Evolutionary conservation across 2,113 vertebrate species (phyloP).

Genomic region (Pitta sordida): DNA sequence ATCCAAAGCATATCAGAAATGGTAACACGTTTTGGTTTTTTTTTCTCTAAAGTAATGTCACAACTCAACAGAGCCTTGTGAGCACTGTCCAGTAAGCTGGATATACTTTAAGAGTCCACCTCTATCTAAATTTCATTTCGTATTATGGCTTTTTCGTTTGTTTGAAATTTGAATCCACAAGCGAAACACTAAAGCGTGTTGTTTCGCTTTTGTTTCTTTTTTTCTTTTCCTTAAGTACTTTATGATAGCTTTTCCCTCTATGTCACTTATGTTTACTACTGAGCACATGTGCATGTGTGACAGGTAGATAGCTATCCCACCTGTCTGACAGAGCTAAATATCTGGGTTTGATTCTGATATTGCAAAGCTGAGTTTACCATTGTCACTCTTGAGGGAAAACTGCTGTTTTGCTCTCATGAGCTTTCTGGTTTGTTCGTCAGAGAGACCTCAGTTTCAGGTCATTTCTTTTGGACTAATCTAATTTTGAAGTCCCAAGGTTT

Average conservation of each 20-base stretch:
- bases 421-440: neutral
- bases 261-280: neutral
- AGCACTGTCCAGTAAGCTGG: neutral
- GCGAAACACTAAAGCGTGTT: neutral
- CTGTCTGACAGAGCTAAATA: neutral
- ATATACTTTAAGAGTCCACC: neutral
- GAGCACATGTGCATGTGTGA: neutral
- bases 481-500: neutral
- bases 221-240: neutral
- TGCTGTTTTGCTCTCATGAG: neutral
- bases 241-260: neutral
- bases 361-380: neutral
- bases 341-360: neutral
- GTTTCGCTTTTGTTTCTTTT: neutral
- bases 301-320: neutral
- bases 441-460: neutral
- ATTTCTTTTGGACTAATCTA: neutral
- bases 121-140: neutral
- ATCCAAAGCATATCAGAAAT: neutral
- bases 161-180: neutral
- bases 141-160: neutral
- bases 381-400: neutral
- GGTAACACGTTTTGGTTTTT: neutral
- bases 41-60: neutral
- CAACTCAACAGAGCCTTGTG: neutral